These are phyloP conservation scores for Dolomedes plantarius DNA, from an alignment of 2,888 invertebrate species.

Conservation along the genomic window DNA sequence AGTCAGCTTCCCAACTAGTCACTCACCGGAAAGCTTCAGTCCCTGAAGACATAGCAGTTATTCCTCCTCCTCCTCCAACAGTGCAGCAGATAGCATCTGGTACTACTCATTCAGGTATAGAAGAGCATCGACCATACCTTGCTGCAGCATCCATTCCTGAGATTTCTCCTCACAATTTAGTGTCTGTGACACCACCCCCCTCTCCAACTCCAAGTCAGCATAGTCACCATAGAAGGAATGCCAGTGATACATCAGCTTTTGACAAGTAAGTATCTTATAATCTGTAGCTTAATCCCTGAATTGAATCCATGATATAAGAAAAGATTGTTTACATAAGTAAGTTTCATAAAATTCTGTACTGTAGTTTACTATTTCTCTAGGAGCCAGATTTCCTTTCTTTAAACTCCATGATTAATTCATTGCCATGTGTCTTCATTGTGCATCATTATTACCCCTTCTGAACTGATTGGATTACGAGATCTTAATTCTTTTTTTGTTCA, in stretches of 20 bases:
- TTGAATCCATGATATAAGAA: no score
- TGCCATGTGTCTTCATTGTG: no score
- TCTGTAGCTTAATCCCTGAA: no score
- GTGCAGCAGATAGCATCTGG: neutral
- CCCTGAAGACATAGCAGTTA: constrained; percentile 29
- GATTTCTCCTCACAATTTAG: constrained; percentile 76
- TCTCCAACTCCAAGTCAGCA: constrained; percentile 74
- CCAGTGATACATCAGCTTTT: constrained; percentile 89
- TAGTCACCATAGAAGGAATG: constrained; percentile 85
- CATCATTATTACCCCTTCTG: no score
- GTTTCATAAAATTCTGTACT: no score
- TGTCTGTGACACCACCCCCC: constrained; percentile 72
- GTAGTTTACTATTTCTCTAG: no score
- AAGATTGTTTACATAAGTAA: no score
- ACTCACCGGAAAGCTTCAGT: constrained; percentile 47
- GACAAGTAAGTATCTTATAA: constrained; percentile 82
- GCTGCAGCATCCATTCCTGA: constrained; percentile 50
- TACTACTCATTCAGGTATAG: constrained; percentile 4
- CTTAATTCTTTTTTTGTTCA: no score
- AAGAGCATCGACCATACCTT: constrained; percentile 26
- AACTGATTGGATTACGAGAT: no score
- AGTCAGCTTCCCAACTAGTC: constrained; percentile 49
- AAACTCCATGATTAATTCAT: no score
- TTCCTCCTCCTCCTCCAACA: constrained; percentile 10
- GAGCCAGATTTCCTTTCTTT: no score